A percentile compares a stretch with the other conserved stretches of the same genome.
Evolutionary conservation across 2,888 invertebrate species (phyloP).

Genomic region (Tetrapedia diversipes): DNA sequence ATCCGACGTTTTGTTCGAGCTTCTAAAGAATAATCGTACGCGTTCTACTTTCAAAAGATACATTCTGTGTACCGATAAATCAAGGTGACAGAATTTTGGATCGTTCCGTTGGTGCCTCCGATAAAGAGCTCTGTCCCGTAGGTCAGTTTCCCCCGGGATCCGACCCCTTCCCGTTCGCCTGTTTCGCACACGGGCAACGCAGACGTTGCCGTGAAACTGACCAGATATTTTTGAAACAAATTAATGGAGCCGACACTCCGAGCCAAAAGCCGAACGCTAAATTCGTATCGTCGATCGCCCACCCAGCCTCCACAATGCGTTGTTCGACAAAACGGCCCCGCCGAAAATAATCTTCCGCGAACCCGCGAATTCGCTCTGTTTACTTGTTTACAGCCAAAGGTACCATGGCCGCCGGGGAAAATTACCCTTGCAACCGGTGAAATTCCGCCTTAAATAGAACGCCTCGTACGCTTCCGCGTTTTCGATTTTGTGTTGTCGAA

Average conservation of each 20-base stretch:
- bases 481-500: not conserved
- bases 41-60: too few relatives aligned
- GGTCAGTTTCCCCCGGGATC: constrained; percentile 18
- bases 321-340: not conserved
- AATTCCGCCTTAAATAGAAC: constrained; percentile 8
- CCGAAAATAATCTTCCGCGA: constrained; percentile 29
- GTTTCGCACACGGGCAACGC: not conserved
- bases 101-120: not conserved
- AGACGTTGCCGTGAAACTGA: not conserved
- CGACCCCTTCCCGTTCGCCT: not conserved
- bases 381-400: constrained; percentile 25
- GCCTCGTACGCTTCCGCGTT: not conserved
- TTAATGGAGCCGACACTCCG: not conserved
- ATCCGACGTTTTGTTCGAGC: too few relatives aligned
- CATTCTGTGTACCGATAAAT: too few relatives aligned
- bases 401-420: not conserved
- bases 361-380: not conserved
- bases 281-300: not conserved
- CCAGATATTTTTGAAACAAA: not conserved
- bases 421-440: not conserved
- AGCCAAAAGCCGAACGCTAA: constrained; percentile 7
- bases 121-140: constrained; percentile 6
- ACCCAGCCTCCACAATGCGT: not conserved
- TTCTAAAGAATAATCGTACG: too few relatives aligned
- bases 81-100: not conserved